phyloP scores from a whole-genome alignment of 2,888 invertebrate species.

The Agrochola lychnidis region DNA sequence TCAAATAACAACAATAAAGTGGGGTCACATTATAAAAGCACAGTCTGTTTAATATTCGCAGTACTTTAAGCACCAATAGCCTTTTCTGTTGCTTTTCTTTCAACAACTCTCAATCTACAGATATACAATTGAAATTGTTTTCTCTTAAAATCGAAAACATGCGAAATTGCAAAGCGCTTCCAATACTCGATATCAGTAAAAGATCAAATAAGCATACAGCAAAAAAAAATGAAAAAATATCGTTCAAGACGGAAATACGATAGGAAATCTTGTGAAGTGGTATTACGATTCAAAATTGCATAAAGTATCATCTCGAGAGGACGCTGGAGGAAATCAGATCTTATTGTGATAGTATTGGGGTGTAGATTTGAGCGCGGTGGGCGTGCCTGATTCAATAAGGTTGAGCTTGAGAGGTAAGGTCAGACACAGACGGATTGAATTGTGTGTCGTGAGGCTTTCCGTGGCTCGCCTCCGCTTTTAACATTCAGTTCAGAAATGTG shows the following conservation, averaged over 20 bases:
- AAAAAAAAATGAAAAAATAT: conserved; percentile 61
- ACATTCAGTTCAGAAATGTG: conserved; percentile 58
- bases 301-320: conserved; percentile 38
- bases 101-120: conserved; percentile 36
- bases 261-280: conserved; percentile 62
- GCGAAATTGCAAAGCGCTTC: conserved; percentile 62
- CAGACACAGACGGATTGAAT: conserved; percentile 73
- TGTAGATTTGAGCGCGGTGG: conserved; percentile 66
- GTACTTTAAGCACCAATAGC: conserved; percentile 5
- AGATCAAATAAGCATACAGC: conserved; percentile 69
- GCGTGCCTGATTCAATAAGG: conserved; percentile 73
- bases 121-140: conserved; percentile 59
- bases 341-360: conserved; percentile 66
- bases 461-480: conserved; percentile 54
- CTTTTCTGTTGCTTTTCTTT: conserved; percentile 21
- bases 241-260: conserved; percentile 54
- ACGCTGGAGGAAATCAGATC: conserved; percentile 66
- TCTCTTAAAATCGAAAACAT: conserved; percentile 63
- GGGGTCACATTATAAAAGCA: too few relatives aligned
- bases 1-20: too few relatives aligned
- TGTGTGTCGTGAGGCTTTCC: conserved; percentile 70
- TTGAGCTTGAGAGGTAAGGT: conserved; percentile 66
- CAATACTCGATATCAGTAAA: conserved; percentile 68
- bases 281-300: conserved; percentile 63
- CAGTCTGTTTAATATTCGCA: conserved; percentile 7